phyloP scores from a whole-genome alignment of 2,113 vertebrate species.

The Dryoscopus gambensis region DNA sequence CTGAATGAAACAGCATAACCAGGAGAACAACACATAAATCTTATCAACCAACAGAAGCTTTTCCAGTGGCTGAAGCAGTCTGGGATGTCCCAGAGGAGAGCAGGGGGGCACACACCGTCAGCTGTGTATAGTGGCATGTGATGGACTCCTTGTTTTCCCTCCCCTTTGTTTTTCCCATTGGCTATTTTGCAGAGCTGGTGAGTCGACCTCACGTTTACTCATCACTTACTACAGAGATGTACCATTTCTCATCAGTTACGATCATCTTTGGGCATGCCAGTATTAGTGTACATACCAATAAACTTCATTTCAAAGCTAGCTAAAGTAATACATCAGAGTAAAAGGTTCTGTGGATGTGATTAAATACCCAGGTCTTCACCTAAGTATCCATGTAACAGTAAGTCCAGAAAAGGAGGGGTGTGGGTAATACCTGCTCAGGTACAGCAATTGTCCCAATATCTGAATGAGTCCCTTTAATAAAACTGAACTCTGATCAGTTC shows the following conservation, averaged over 20 bases:
- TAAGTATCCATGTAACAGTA: neutral
- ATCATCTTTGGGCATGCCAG: neutral
- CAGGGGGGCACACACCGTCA: neutral
- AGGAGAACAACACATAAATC: neutral
- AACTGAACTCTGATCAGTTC: neutral
- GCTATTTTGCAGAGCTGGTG: neutral
- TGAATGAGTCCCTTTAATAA: neutral
- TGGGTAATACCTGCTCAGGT: neutral
- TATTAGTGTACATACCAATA: neutral
- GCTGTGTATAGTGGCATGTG: accelerated
- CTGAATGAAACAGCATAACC: neutral
- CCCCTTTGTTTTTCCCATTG: neutral
- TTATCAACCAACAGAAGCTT: neutral
- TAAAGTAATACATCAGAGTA: neutral
- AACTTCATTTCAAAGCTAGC: neutral
- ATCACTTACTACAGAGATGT: neutral
- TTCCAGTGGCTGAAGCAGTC: neutral
- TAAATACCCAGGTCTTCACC: neutral
- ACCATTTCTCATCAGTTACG: neutral
- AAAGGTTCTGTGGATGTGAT: neutral
- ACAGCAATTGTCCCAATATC: neutral
- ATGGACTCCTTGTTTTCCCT: neutral
- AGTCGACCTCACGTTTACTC: neutral
- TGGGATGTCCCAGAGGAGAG: accelerated
- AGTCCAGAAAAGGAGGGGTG: neutral